phyloP scores from a whole-genome alignment of 2,797 vertebrate genomes.

The Enteromius afrohamiltoni region DNA sequence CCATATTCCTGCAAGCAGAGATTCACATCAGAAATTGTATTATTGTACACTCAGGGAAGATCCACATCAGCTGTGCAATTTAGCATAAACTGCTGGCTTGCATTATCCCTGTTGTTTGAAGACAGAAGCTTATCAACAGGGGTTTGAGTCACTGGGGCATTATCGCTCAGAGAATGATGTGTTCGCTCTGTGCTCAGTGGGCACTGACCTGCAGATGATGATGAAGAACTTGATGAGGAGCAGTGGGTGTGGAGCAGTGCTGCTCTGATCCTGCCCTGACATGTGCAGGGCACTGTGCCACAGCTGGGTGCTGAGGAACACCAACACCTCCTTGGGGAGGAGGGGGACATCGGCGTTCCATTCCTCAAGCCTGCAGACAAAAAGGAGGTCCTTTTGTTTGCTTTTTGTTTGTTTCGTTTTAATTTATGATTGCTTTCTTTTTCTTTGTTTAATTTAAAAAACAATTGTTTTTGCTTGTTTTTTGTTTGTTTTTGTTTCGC shows the following conservation, averaged over 20 bases:
- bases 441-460: neutral
- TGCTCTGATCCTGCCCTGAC: slow-evolving; percentile 63
- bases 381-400: neutral
- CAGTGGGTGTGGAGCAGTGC: slow-evolving; percentile 80
- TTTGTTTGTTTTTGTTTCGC: neutral
- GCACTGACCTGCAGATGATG: slow-evolving; percentile 89
- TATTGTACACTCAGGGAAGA: slow-evolving; percentile 11
- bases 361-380: slow-evolving; percentile 82
- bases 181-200: neutral
- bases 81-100: slow-evolving; percentile 3
- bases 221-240: slow-evolving; percentile 94
- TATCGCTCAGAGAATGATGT: neutral
- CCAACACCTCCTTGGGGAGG: slow-evolving; percentile 84
- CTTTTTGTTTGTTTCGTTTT: neutral
- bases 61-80: neutral
- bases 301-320: slow-evolving; percentile 84
- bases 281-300: slow-evolving; percentile 78
- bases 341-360: slow-evolving; percentile 84
- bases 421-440: neutral
- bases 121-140: neutral
- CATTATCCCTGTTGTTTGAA: neutral
- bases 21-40: slow-evolving; percentile 30
- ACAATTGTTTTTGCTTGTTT: neutral
- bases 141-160: neutral
- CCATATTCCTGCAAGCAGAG: slow-evolving; percentile 84